Percentiles rank a stretch among this genome's conserved stretches.
Conservation (phyloP, 2,888 invertebrate species). For the Parapristionchus giblindavisi region DNA sequence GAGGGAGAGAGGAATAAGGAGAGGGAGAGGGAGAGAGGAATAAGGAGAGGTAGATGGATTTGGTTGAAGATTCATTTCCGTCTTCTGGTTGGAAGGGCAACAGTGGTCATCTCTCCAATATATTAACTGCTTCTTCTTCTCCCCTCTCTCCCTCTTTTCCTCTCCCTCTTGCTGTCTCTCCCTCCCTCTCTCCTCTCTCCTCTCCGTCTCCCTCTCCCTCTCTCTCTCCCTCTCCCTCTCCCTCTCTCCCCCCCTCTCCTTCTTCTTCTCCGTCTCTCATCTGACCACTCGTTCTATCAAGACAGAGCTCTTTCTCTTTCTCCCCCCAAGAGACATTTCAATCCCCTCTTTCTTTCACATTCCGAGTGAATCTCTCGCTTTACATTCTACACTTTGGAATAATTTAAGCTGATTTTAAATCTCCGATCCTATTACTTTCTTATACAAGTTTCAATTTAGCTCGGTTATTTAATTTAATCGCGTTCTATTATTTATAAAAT, state of each 20-base stretch:
- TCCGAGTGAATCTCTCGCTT: not conserved
- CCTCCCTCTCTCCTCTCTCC: not conserved
- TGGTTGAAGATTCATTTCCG: not conserved
- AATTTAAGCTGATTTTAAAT: too few relatives aligned
- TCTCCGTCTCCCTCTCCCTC: not conserved
- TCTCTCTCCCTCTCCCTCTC: not conserved
- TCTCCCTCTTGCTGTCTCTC: too few relatives aligned
- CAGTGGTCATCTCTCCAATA: not conserved
- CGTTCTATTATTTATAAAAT: not conserved
- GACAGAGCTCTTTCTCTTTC: not conserved
- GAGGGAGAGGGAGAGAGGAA: too few relatives aligned
- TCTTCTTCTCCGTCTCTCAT: not conserved
- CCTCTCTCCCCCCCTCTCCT: not conserved
- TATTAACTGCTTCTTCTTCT: not conserved
- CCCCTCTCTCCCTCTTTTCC: too few relatives aligned
- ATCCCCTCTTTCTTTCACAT: slow-evolving; percentile 14
- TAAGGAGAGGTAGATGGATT: too few relatives aligned
- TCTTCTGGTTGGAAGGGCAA: not conserved
- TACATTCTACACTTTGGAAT: too few relatives aligned
- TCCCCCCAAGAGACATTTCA: slow-evolving; percentile 36
- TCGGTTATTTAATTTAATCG: not conserved
- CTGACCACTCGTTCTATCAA: slow-evolving; percentile 38
- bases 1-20: too few relatives aligned
- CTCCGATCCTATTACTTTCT: too few relatives aligned
- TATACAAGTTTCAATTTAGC: not conserved